These are phyloP conservation scores for Apogon talboti DNA, from an alignment of 2,797 vertebrate species.

Conservation along the genomic window DNA sequence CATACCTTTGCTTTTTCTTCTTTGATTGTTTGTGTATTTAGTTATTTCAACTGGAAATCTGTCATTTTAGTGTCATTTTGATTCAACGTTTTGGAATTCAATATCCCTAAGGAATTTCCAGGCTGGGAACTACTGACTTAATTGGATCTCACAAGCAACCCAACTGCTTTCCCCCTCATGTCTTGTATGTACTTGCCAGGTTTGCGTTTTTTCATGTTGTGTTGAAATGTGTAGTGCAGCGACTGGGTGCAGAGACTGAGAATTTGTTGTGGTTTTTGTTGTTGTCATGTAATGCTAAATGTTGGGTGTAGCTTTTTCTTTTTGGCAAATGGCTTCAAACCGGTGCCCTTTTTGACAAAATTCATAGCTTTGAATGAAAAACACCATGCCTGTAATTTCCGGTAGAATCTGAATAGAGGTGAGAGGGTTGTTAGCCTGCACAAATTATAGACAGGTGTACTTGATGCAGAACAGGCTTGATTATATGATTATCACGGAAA, in stretches of 20 bases:
- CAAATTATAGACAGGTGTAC: too few species aligned
- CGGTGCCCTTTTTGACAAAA: too few species aligned
- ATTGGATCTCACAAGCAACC: constrained; percentile 55
- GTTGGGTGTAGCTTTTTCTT: background rate
- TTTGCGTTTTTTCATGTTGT: constrained; percentile 40
- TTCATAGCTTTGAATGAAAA: too few species aligned
- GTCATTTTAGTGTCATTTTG: constrained; percentile 33
- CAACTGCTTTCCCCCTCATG: constrained; percentile 49
- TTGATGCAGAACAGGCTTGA: too few species aligned
- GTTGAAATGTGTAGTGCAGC: constrained; percentile 18
- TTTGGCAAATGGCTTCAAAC: background rate
- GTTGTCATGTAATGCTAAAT: too few species aligned
- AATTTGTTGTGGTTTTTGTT: background rate
- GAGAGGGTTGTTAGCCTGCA: too few species aligned
- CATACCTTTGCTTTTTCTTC: constrained; percentile 24
- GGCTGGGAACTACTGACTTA: constrained; percentile 41
- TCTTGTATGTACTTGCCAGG: constrained; percentile 68
- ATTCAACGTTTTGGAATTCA: constrained; percentile 20
- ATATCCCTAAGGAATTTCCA: constrained; percentile 21
- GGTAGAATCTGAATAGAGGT: too few species aligned
- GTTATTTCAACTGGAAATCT: constrained; percentile 44
- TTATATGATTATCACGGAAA: background rate
- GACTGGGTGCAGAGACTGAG: constrained; percentile 21
- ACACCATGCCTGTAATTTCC: too few species aligned
- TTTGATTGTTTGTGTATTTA: constrained; percentile 4